Conservation (phyloP, 1,140 invertebrate genomes). For the Drosophila mauritiana region DNA sequence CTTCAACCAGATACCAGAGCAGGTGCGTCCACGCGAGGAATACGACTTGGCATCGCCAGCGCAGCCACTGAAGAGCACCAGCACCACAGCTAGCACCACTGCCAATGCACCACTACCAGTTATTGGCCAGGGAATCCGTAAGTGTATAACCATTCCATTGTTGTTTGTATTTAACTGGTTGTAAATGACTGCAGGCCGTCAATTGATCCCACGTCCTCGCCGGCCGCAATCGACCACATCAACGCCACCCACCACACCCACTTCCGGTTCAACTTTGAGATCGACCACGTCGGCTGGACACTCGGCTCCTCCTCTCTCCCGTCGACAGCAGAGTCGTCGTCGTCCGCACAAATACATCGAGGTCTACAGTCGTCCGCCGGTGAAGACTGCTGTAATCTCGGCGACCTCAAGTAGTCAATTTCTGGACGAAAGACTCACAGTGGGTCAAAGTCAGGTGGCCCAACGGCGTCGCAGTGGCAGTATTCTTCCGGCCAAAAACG, state of each 20-base stretch:
- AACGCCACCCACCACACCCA: conserved; percentile 3
- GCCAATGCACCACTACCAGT: conserved; percentile 3
- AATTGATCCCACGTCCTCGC: conserved; percentile 61
- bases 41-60: conserved; percentile 5
- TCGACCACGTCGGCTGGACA: conserved; percentile 9
- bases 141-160: not conserved
- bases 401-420: conserved; percentile 33
- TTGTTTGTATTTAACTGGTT: not conserved
- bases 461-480: conserved; percentile 31
- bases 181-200: conserved; percentile 40
- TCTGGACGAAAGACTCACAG: conserved; percentile 5
- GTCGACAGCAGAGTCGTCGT: conserved; percentile 68
- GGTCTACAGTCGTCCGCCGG: conserved; percentile 65
- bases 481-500: conserved; percentile 3
- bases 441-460: conserved; percentile 22
- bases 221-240: conserved; percentile 54
- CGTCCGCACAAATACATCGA: conserved; percentile 74
- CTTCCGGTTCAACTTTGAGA: conserved; percentile 2
- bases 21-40: conserved; percentile 24
- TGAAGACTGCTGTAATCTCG: conserved; percentile 36
- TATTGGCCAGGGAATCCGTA: conserved; percentile 44
- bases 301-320: conserved; percentile 43
- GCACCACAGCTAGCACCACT: not conserved
- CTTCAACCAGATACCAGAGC: conserved; percentile 74
- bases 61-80: conserved; percentile 8